phyloP scores from a whole-genome alignment of 2,797 vertebrate species.

The Gephyroberyx darwinii region DNA sequence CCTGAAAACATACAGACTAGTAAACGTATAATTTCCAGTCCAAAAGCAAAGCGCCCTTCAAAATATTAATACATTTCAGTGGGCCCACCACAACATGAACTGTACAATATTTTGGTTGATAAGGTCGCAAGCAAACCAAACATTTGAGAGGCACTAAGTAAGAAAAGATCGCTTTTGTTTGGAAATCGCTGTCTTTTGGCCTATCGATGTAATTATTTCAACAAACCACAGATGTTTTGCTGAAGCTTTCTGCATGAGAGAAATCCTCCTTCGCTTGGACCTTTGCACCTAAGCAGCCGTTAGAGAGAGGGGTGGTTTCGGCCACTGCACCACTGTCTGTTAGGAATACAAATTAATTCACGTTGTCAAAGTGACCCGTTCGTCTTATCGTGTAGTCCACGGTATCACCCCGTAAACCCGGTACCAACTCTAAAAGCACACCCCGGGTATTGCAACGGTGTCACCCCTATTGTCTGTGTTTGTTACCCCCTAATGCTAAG shows the following conservation, averaged over 20 bases:
- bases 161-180: conserved; percentile 45
- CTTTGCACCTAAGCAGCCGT: conserved; percentile 65
- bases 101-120: conserved; percentile 38
- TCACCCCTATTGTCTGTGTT: conserved; percentile 74
- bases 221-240: conserved; percentile 43
- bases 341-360: conserved; percentile 77
- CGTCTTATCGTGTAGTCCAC: not conserved
- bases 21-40: not conserved
- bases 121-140: conserved; percentile 34
- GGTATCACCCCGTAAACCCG: not conserved
- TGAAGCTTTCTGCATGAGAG: conserved; percentile 38
- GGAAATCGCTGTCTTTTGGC: not conserved
- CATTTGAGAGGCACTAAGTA: conserved; percentile 44
- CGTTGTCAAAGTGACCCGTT: conserved; percentile 35
- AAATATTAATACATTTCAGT: conserved; percentile 17
- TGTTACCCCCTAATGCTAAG: conserved; percentile 74
- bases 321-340: conserved; percentile 79
- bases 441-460: conserved; percentile 25
- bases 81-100: conserved; percentile 8
- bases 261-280: conserved; percentile 57
- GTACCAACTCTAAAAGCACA: conserved; percentile 33
- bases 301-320: conserved; percentile 65
- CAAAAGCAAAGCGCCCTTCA: not conserved
- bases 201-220: conserved; percentile 22
- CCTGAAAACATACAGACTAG: not conserved